Conservation (phyloP, 2,888 invertebrate species). For the Leucania comma region DNA sequence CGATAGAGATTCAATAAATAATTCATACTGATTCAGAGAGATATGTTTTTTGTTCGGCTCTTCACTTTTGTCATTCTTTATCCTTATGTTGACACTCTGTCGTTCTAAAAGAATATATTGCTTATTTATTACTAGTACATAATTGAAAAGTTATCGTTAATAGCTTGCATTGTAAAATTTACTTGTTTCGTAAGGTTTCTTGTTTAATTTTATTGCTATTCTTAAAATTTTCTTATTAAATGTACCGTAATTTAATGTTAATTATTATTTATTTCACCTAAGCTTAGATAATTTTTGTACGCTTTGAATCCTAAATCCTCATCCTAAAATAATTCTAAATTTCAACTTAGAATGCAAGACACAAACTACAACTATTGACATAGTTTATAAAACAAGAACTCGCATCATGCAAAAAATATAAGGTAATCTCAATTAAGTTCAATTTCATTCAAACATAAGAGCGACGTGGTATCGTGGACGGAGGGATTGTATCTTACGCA, state of each 20-base stretch:
- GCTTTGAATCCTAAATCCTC: too few relatives aligned
- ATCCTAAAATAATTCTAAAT: too few relatives aligned
- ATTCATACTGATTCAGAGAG: conserved; percentile 37
- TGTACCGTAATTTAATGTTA: too few relatives aligned
- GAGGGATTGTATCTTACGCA: conserved; percentile 41
- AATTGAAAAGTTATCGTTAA: neutral
- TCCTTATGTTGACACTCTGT: neutral
- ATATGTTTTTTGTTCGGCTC: conserved; percentile 33
- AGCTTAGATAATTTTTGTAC: too few relatives aligned
- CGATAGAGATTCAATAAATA: conserved; percentile 45
- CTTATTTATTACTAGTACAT: neutral
- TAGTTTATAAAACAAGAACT: neutral
- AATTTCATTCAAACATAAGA: neutral
- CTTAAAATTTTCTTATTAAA: too few relatives aligned
- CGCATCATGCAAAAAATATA: neutral
- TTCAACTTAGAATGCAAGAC: too few relatives aligned
- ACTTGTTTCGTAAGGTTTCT: neutral
- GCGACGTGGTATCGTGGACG: too few relatives aligned
- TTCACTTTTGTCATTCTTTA: conserved; percentile 24
- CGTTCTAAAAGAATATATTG: neutral
- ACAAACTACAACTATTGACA: too few relatives aligned
- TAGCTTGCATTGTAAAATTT: neutral
- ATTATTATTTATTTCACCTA: too few relatives aligned
- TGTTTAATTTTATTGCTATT: neutral
- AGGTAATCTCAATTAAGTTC: neutral